Conservation (phyloP, 2,113 vertebrate species). For the Mormyrus iriodes region DNA sequence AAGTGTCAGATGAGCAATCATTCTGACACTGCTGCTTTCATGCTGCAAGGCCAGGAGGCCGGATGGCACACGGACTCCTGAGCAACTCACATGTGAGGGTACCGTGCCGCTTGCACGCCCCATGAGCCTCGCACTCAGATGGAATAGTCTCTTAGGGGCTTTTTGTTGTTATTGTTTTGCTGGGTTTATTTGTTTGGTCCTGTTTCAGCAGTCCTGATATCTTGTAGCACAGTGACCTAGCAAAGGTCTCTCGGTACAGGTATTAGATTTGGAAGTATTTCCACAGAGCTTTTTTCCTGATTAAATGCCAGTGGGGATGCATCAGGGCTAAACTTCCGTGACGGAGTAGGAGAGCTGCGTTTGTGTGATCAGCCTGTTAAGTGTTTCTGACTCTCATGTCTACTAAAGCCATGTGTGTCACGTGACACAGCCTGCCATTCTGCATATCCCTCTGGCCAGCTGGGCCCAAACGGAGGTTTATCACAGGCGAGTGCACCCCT, state of each 20-base stretch:
- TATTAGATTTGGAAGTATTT: conserved; percentile 5
- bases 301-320: conserved; percentile 27
- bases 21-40: not conserved
- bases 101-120: not conserved
- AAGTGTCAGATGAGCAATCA: not conserved
- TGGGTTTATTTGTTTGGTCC: not conserved
- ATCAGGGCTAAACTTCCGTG: not conserved
- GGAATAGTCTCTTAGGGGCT: not conserved
- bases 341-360: not conserved
- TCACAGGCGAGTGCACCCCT: not conserved
- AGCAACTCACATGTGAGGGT: not conserved
- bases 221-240: not conserved
- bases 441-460: not conserved
- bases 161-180: not conserved
- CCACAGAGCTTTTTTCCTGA: conserved; percentile 25
- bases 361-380: not conserved
- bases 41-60: not conserved
- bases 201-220: not conserved
- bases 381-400: not conserved
- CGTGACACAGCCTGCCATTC: not conserved
- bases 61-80: not conserved
- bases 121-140: not conserved
- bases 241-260: not conserved
- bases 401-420: not conserved
- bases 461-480: not conserved